Evolutionary conservation across 2,888 invertebrate genomes (phyloP).

Genomic region (Meloe dianella): DNA sequence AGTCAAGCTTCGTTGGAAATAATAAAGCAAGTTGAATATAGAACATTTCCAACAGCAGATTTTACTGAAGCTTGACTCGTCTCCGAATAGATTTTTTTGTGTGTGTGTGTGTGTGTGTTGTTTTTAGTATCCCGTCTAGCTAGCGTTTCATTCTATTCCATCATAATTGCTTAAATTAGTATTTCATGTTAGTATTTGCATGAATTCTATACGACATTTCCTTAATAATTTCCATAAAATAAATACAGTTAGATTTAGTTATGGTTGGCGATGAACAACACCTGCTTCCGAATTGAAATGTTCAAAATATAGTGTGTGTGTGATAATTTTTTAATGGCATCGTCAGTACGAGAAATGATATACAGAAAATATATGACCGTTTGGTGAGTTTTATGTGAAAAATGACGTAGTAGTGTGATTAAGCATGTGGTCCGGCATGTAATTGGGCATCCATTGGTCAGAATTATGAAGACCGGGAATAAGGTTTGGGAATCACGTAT

Average conservation of each 20-base stretch:
- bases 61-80: background rate
- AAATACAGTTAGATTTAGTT: background rate
- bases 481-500: conserved; percentile 37
- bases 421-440: conserved; percentile 37
- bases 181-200: background rate
- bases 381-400: conserved; percentile 28
- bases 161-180: conserved; percentile 1
- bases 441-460: conserved; percentile 38
- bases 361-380: conserved; percentile 12
- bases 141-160: background rate
- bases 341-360: background rate
- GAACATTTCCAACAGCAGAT: background rate
- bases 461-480: conserved; percentile 38
- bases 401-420: conserved; percentile 37
- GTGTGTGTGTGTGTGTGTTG: no score
- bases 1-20: background rate
- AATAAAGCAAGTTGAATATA: background rate
- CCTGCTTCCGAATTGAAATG: background rate
- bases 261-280: background rate
- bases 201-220: background rate
- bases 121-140: background rate
- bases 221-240: background rate
- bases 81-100: background rate
- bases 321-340: background rate
- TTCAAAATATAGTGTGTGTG: background rate